Base-by-base conservation (phyloP, 2,113 vertebrate species). In the Pomatostomus ruficeps region DNA sequence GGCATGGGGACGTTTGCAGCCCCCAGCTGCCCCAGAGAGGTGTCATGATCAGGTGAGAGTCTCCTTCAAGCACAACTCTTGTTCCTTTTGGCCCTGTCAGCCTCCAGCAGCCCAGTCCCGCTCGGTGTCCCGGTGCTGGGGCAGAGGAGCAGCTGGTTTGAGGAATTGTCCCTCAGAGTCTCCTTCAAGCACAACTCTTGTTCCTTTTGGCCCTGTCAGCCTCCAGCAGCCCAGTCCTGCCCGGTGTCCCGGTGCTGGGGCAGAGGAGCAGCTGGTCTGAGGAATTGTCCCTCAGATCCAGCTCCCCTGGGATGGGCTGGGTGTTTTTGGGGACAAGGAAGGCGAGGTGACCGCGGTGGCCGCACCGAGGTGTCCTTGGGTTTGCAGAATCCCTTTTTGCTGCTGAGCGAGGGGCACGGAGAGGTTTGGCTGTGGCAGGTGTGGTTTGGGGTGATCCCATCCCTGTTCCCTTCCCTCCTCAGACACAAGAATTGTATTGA, bases 11-110 rank as follows among this genome's bases (percentile, higher is more conserved):
- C 71, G 85, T 82, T 81, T 72, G 91, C 77, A 91, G 91, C 95
- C 85, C 89, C 14, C 65, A 93, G 26, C 43, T 61, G 80, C 63
- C 97, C 88, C 52, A 81, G 66, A 91, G 79, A 78, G 88, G 57
- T 38, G 94, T 97, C 20, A 10, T 11, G 36, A 84, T 91, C 75
- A 98, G 97, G 98, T 98, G 6, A 96, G 58, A 76, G 65, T 58
- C 43, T 59, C 31, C 88, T 55, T 24, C 31, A 46, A 33, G 55
- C 8, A 0, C 10, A 7, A 5, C 36, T 65, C 26, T 73, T 22
- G 24, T 86, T 74, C 23, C 54, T 43, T 80, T 36, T 51, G 49
- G 9, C 40, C 89, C 31, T 49, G 4, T 21, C 58, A 55, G 31
- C 40, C 24, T 67, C 43, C 79, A 89, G 54, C 36, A 58, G 22